Evolutionary conservation across 2,113 vertebrate genomes (phyloP).

Genomic region (Nymphicus hollandicus): DNA sequence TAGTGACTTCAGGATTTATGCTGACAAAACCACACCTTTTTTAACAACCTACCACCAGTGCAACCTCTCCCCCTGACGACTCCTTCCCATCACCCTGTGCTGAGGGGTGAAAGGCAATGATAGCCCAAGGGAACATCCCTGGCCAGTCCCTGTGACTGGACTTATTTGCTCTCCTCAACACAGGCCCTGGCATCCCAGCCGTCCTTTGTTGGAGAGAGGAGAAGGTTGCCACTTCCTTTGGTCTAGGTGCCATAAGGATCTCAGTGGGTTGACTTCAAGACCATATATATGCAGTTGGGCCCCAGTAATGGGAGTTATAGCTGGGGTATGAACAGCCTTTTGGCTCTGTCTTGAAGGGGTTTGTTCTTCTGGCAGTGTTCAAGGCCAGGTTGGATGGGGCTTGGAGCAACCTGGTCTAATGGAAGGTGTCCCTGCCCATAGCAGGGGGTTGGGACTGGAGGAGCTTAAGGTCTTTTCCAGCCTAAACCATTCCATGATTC

Average conservation of each 20-base stretch:
- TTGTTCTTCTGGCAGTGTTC: neutral
- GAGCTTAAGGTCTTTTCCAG: neutral
- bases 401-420: neutral
- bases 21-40: neutral
- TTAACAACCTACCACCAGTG: neutral
- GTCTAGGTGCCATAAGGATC: neutral
- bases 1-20: neutral
- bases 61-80: neutral
- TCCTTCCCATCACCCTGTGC: neutral
- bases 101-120: neutral
- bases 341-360: neutral
- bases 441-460: neutral
- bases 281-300: accelerated
- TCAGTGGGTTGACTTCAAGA: neutral
- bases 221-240: neutral
- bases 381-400: neutral
- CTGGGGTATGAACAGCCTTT: neutral
- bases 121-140: neutral
- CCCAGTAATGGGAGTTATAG: neutral
- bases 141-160: neutral
- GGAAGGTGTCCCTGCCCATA: neutral
- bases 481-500: neutral
- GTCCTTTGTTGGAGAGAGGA: neutral
- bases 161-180: neutral
- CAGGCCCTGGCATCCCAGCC: neutral